Percentiles rank a stretch among this genome's conserved stretches.
phyloP scores from a whole-genome alignment of 2,888 invertebrate species.

The Ennomos erosarius region DNA sequence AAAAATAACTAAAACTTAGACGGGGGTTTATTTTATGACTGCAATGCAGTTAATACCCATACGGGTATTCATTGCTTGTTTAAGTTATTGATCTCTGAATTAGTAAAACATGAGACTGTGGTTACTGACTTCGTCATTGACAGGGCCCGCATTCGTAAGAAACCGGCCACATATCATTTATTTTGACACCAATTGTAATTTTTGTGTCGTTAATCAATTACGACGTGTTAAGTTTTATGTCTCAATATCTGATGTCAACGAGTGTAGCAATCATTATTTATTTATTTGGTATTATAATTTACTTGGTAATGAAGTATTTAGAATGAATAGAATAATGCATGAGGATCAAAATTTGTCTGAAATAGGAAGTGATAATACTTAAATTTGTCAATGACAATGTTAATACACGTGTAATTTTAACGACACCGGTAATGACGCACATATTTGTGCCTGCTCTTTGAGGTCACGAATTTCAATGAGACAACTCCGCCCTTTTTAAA shows the following conservation, averaged over 20 bases:
- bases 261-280: slow-evolving; percentile 23
- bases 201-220: slow-evolving; percentile 73
- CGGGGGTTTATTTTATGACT: too few species aligned
- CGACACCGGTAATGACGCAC: slow-evolving; percentile 45
- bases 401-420: slow-evolving; percentile 39
- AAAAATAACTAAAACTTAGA: too few species aligned
- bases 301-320: slow-evolving; percentile 9
- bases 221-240: slow-evolving; percentile 69
- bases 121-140: slow-evolving; percentile 53
- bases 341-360: slow-evolving; percentile 21
- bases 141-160: slow-evolving; percentile 74
- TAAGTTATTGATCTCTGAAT: slow-evolving; percentile 66
- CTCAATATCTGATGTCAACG: slow-evolving; percentile 55
- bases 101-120: slow-evolving; percentile 60
- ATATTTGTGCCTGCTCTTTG: slow-evolving; percentile 36
- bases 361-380: slow-evolving; percentile 21
- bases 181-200: slow-evolving; percentile 71
- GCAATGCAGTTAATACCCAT: slow-evolving; percentile 53
- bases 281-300: slow-evolving; percentile 20
- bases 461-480: slow-evolving; percentile 60
- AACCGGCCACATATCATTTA: slow-evolving; percentile 79
- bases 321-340: slow-evolving; percentile 14
- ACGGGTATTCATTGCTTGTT: slow-evolving; percentile 46
- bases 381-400: slow-evolving; percentile 37
- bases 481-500: slow-evolving; percentile 77